Base-by-base conservation (phyloP, 1,140 invertebrate species). In the Pollicipes pollicipes region DNA sequence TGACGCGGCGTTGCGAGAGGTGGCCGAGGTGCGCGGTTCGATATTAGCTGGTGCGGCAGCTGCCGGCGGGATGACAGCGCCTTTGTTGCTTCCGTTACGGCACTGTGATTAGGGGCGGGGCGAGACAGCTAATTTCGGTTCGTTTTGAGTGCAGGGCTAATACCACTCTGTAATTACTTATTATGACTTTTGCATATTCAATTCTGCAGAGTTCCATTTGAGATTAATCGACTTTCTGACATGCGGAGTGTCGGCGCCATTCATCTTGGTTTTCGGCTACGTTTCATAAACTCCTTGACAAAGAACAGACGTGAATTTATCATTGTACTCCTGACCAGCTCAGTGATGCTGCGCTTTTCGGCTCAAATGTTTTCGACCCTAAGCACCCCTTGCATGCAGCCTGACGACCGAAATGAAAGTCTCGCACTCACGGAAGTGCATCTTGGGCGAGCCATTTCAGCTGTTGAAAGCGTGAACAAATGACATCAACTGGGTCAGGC, bases 141-240 rank as follows among this genome's bases (percentile, higher is more conserved):
- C 3, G 45, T 58, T 21, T 58, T 17, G n/a, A 58, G 45, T 21
- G 45, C 45, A 58, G 13, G 21, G 45, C 21, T 58, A 58, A 58
- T 58, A 58, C 24, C 13, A 21, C 21, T 58, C 45, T 58, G 45
- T 58, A 58, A 58, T 58, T 58, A 58, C 45, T 58, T 58, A 58
- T 58, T 58, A 58, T 21, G 45, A 58, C 45, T 58, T 58, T 58
- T 58, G 45, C 45, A 58, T 58, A 58, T 58, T 58, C 45, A 58
- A 58, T 58, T 58, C 45, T 21, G 45, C 10, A 10, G 45, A 2
- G 45, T 58, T 58, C 45, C 21, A 2, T n/a, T 10, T 10, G 45
- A 58, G 45, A 58, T 58, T 58, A 58, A 58, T 58, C 45, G 45
- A 10, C 45, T 58, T 58, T 58, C 13, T 58, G 45, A 24, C 45